These are phyloP conservation scores for Zoroaster sp. DNA, from an alignment of 53 echinoderm and acorn worm species.

Conservation along the genomic window DNA sequence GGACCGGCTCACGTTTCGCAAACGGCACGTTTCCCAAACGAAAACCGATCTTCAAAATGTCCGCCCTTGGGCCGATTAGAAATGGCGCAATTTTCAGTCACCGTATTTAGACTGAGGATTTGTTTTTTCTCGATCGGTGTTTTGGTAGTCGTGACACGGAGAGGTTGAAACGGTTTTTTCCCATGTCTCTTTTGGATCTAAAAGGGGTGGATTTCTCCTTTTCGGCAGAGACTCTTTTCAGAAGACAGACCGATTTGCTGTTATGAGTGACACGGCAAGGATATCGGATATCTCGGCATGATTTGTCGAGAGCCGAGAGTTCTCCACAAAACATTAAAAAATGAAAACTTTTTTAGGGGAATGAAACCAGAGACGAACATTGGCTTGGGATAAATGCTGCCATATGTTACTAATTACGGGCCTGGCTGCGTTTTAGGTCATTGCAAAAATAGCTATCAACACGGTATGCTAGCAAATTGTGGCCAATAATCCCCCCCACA, in stretches of 20 bases:
- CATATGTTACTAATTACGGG: slow-evolving; percentile 4
- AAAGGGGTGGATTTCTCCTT: slow-evolving; percentile 6
- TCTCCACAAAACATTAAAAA: background rate
- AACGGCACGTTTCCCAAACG: slow-evolving; percentile 18
- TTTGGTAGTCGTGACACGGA: background rate
- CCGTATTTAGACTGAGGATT: background rate
- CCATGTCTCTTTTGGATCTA: background rate
- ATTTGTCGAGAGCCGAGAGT: background rate
- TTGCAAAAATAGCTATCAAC: background rate
- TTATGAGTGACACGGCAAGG: background rate
- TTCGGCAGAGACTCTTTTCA: background rate
- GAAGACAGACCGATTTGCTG: background rate
- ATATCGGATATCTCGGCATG: slow-evolving; percentile 13
- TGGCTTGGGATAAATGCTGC: slow-evolving; percentile 35
- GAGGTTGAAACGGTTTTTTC: background rate
- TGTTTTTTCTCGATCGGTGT: background rate
- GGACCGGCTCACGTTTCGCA: slow-evolving; percentile 36
- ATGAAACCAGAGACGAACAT: slow-evolving; percentile 44
- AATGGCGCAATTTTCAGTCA: slow-evolving; percentile 7
- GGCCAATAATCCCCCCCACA: no score
- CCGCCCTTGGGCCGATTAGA: slow-evolving; percentile 5
- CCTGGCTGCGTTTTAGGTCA: background rate
- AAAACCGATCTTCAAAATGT: slow-evolving; percentile 59
- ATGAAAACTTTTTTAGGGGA: background rate
- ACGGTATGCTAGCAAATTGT: no score